Evolutionary conservation across 2,888 invertebrate species (phyloP).

Genomic region (Torymus texanus): DNA sequence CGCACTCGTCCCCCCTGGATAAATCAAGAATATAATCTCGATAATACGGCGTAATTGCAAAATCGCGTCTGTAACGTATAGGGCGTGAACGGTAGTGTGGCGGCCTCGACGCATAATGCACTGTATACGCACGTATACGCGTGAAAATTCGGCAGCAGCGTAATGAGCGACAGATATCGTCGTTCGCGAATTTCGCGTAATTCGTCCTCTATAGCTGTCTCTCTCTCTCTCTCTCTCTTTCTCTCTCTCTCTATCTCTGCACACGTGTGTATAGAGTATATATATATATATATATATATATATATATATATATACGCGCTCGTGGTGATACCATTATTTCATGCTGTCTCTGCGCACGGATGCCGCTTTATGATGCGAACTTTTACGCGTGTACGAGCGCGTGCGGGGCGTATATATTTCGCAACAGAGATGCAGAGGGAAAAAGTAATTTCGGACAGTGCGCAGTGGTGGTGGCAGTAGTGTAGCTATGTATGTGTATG

Average conservation of each 20-base stretch:
- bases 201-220: background rate
- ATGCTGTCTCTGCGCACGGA: background rate
- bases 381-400: background rate
- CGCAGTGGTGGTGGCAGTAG: too few relatives aligned
- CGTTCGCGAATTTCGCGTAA: conserved; percentile 16
- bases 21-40: conserved; percentile 48
- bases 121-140: background rate
- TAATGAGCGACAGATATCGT: conserved; percentile 40
- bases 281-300: background rate
- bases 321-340: background rate
- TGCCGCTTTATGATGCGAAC: background rate
- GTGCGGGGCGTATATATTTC: background rate
- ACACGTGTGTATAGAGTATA: background rate
- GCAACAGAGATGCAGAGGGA: background rate
- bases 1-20: conserved; percentile 1
- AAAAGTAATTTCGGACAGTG: conserved; percentile 14
- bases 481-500: background rate
- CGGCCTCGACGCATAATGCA: conserved; percentile 3
- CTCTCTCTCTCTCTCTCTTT: background rate
- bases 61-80: conserved; percentile 31
- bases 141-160: conserved; percentile 23
- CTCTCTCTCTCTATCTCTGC: background rate
- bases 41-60: conserved; percentile 46
- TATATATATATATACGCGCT: background rate
- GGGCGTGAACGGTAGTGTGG: background rate